Conservation (phyloP, 2,888 invertebrate species). For the Scelioninae gen. 2 region DNA sequence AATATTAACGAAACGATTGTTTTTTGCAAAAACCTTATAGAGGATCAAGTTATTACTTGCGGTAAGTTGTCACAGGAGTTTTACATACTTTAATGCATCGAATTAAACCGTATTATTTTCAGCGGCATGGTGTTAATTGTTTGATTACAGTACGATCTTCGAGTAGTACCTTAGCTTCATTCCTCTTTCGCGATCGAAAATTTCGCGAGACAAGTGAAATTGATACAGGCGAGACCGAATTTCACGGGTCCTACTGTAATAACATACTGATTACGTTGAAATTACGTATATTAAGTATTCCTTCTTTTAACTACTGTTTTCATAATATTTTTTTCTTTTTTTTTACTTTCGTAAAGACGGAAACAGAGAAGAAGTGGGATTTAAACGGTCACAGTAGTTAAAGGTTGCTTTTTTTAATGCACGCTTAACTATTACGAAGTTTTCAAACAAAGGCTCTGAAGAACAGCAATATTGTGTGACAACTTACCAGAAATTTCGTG, state of each 20-base stretch:
- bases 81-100: constrained; percentile 50
- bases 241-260: constrained; percentile 23
- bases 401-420: no score
- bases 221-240: no score
- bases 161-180: constrained; percentile 20
- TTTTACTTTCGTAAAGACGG: no score
- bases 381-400: no score
- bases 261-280: neutral
- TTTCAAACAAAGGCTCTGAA: no score
- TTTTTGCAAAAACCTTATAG: constrained; percentile 53
- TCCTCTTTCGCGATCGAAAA: neutral
- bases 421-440: no score
- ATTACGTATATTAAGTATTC: no score
- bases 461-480: constrained; percentile 42
- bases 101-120: constrained; percentile 45
- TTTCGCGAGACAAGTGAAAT: no score
- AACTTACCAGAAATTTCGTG: constrained; percentile 27
- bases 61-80: constrained; percentile 56
- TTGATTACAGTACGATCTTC: constrained; percentile 41
- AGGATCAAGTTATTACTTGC: constrained; percentile 58
- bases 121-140: constrained; percentile 49
- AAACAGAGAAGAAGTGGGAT: no score
- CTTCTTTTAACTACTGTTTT: no score
- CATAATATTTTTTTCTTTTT: no score
- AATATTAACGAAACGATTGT: constrained; percentile 50